Percentiles rank a stretch among this genome's conserved stretches.
These are phyloP conservation scores for Ceratothoa steindachneri DNA, from an alignment of 2,888 invertebrate species.

Conservation along the genomic window DNA sequence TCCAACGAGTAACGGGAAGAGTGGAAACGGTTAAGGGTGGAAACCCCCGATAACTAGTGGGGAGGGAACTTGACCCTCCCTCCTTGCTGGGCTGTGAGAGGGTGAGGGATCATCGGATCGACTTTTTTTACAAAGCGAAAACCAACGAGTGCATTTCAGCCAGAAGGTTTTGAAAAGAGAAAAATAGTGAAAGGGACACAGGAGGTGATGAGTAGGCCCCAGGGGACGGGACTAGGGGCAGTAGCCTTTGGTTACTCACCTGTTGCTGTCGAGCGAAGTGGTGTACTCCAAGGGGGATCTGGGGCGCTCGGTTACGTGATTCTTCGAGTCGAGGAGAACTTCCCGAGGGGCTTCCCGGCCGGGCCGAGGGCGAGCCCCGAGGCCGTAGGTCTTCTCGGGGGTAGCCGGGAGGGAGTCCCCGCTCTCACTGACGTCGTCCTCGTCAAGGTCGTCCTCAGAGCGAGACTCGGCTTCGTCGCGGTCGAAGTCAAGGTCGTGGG, in stretches of 20 bases:
- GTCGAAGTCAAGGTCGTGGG: conserved; percentile 41
- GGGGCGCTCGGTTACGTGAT: neutral
- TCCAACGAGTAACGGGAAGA: no score
- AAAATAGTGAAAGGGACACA: neutral
- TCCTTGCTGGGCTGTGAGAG: no score
- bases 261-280: neutral
- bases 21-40: no score
- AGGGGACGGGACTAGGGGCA: neutral
- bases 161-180: no score
- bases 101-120: no score
- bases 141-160: no score
- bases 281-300: conserved; percentile 8
- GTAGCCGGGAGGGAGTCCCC: conserved; percentile 45
- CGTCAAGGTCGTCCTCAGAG: conserved; percentile 18
- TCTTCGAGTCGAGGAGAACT: neutral
- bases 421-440: conserved; percentile 39
- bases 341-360: neutral
- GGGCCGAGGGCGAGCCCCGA: conserved; percentile 17
- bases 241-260: neutral
- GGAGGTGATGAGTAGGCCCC: neutral
- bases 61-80: no score
- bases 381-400: conserved; percentile 45
- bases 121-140: no score
- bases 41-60: no score
- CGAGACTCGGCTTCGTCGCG: conserved; percentile 29